phyloP scores from a whole-genome alignment of 2,888 invertebrate genomes.

The Tetropium fuscum region DNA sequence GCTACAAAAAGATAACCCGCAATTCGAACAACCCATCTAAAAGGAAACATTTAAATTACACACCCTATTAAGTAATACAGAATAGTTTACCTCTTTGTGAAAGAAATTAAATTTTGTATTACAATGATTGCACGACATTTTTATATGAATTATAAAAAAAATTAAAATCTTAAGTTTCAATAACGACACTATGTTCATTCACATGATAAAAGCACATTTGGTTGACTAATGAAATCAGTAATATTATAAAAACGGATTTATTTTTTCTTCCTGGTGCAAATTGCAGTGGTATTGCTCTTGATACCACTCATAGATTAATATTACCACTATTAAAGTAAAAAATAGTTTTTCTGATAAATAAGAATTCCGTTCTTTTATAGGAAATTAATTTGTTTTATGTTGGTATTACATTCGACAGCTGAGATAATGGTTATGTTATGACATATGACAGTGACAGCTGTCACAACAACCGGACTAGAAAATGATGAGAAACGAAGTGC shows the following conservation, averaged over 20 bases:
- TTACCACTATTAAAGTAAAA: constrained; percentile 4
- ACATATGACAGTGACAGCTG: constrained; percentile 10
- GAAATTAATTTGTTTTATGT: neutral
- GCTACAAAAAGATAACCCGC: constrained; percentile 86
- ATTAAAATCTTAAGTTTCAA: constrained; percentile 8
- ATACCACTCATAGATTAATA: neutral
- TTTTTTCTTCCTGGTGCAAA: constrained; percentile 21
- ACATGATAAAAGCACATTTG: constrained; percentile 3
- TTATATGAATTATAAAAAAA: constrained; percentile 3
- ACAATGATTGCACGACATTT: constrained; percentile 82
- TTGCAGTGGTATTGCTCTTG: constrained; percentile 14
- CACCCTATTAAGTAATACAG: constrained; percentile 66
- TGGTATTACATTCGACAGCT: constrained; percentile 10
- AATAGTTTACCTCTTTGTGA: constrained; percentile 74
- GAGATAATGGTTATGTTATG: no score
- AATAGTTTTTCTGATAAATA: neutral
- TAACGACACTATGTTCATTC: neutral
- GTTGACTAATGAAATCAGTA: constrained; percentile 9
- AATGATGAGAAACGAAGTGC: no score
- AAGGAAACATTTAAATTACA: constrained; percentile 68
- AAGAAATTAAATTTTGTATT: constrained; percentile 78
- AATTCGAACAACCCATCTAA: constrained; percentile 85
- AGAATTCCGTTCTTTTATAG: neutral
- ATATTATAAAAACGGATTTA: constrained; percentile 23
- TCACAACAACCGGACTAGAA: constrained; percentile 2